A percentile compares a stretch with the other conserved stretches of the same genome.
phyloP scores from a whole-genome alignment of 2,888 invertebrate genomes.

The Strigamia maritima region DNA sequence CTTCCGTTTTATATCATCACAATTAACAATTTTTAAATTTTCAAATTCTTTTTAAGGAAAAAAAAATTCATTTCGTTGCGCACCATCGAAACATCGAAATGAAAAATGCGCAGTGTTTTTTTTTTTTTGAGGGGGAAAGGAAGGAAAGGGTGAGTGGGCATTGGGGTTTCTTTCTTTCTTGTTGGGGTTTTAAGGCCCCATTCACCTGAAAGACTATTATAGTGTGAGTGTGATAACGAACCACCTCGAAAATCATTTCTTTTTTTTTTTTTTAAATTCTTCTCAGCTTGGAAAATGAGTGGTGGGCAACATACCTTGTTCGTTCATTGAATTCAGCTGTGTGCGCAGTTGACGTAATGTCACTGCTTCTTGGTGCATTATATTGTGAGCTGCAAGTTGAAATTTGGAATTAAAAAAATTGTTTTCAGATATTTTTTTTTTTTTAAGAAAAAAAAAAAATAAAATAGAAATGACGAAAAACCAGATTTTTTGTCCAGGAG shows the following conservation, averaged over 20 bases:
- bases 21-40: not conserved
- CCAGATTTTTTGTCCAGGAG: constrained; percentile 37
- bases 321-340: constrained; percentile 36
- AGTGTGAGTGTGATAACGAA: not conserved
- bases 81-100: too few species aligned
- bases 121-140: not conserved
- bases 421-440: not conserved
- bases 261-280: not conserved
- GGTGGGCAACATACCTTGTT: constrained; percentile 30
- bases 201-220: not conserved
- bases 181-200: not conserved
- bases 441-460: too few species aligned
- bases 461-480: too few species aligned
- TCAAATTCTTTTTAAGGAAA: not conserved
- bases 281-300: not conserved
- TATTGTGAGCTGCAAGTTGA: constrained; percentile 13
- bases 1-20: not conserved
- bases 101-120: too few species aligned
- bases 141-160: not conserved
- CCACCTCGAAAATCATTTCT: not conserved
- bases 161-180: not conserved
- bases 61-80: too few species aligned
- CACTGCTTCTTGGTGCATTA: constrained; percentile 37
- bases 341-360: constrained; percentile 32
- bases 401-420: too few species aligned